phyloP scores from a whole-genome alignment of 2,113 vertebrate species.

The Chrysemys picta region DNA sequence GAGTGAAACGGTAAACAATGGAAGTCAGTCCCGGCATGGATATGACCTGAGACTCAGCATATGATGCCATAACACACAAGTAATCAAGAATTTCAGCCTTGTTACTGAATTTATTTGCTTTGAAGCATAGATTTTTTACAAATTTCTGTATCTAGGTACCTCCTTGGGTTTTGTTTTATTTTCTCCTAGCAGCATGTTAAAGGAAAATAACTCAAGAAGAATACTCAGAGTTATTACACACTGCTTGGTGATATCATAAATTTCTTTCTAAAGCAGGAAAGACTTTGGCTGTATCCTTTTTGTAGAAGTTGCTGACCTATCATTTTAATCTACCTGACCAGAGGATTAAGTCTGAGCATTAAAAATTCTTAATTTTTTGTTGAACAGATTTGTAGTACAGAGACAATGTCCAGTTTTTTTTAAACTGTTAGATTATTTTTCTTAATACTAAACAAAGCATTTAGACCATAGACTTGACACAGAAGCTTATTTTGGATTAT shows the following conservation, averaged over 20 bases:
- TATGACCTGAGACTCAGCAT: too few species aligned
- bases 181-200: background rate
- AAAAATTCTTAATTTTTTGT: background rate
- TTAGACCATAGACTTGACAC: background rate
- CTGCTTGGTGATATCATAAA: background rate
- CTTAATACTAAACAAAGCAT: background rate
- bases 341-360: background rate
- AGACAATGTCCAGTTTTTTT: background rate
- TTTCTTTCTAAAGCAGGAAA: background rate
- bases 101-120: background rate
- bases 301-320: background rate
- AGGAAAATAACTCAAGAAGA: background rate
- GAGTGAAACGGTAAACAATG: accelerated
- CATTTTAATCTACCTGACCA: background rate
- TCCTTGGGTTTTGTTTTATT: background rate
- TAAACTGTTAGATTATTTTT: background rate
- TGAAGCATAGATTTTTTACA: background rate
- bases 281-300: background rate
- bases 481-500: background rate
- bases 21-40: background rate
- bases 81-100: accelerated
- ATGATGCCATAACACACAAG: background rate
- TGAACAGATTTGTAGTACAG: background rate
- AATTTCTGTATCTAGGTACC: background rate
- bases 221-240: background rate